Conservation (phyloP, 1,140 invertebrate genomes). For the Aphidius gifuensis region DNA sequence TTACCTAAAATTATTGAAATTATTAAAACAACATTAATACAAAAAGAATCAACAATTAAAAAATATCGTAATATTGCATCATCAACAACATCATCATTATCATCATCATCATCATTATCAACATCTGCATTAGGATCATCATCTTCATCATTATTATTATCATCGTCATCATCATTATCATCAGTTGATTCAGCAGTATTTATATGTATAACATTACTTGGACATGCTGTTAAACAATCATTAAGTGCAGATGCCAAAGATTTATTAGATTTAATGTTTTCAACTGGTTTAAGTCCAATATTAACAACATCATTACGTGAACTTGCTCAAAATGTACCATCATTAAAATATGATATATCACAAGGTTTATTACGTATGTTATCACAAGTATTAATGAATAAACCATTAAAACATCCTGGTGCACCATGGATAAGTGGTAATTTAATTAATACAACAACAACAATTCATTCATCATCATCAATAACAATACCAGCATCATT, state of each 20-base stretch:
- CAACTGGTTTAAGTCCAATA: slow-evolving; percentile 84
- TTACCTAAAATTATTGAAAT: slow-evolving; percentile 84
- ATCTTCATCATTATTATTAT: no score
- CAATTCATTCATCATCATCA: neutral
- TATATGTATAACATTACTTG: slow-evolving; percentile 90
- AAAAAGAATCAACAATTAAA: slow-evolving; percentile 71
- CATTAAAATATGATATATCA: slow-evolving; percentile 85
- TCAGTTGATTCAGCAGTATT: slow-evolving; percentile 86
- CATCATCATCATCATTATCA: no score
- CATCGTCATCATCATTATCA: slow-evolving; percentile 49
- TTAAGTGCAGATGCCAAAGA: slow-evolving; percentile 79
- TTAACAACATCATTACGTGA: slow-evolving; percentile 89
- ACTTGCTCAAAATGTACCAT: slow-evolving; percentile 82
- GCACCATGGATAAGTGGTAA: slow-evolving; percentile 57
- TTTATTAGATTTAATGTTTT: slow-evolving; percentile 87
- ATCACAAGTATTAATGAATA: slow-evolving; percentile 85
- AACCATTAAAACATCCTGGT: slow-evolving; percentile 75
- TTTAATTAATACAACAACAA: no score
- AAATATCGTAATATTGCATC: slow-evolving; percentile 41
- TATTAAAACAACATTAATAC: slow-evolving; percentile 76
- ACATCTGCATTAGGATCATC: no score
- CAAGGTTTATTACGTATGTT: slow-evolving; percentile 87
- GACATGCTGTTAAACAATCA: slow-evolving; percentile 75
- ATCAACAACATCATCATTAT: no score
- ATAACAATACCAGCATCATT: slow-evolving; percentile 26